Conservation (phyloP, 2,888 invertebrate genomes). For the Phlogophora meticulosa region DNA sequence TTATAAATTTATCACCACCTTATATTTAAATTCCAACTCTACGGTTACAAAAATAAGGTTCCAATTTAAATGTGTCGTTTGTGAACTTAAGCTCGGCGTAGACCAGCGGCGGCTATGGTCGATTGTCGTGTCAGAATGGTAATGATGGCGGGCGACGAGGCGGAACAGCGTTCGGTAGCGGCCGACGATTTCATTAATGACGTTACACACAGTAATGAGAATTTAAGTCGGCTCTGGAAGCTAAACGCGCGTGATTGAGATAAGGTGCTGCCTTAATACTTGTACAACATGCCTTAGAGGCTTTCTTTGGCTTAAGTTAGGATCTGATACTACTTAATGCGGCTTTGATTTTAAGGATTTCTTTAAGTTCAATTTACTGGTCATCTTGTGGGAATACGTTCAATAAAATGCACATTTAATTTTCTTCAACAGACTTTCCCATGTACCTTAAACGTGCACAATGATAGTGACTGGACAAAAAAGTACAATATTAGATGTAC, state of each 20-base stretch:
- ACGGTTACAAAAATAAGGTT: background rate
- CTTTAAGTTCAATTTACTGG: constrained; percentile 33
- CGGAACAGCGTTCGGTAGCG: constrained; percentile 84
- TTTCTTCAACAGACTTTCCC: constrained; percentile 6
- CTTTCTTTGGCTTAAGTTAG: constrained; percentile 37
- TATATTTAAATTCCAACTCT: constrained; percentile 26
- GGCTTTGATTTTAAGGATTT: constrained; percentile 46
- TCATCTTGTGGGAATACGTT: constrained; percentile 14
- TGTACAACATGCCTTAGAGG: constrained; percentile 54
- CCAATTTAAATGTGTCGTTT: constrained; percentile 10
- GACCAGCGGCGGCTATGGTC: constrained; percentile 53
- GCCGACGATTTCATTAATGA: constrained; percentile 85
- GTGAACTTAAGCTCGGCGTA: constrained; percentile 54
- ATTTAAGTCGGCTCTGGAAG: constrained; percentile 73
- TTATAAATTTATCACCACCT: constrained; percentile 15
- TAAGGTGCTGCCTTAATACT: constrained; percentile 55
- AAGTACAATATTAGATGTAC: too few relatives aligned
- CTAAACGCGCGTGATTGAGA: constrained; percentile 66
- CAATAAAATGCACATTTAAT: constrained; percentile 1
- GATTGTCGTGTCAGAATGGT: constrained; percentile 73
- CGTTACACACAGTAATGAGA: constrained; percentile 85
- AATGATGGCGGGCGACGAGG: constrained; percentile 75
- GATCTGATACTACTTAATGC: constrained; percentile 45
- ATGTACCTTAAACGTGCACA: too few relatives aligned
- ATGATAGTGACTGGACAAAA: too few relatives aligned